Conservation (phyloP, 2,888 invertebrate species). For the Lasioglossum calceatum region DNA sequence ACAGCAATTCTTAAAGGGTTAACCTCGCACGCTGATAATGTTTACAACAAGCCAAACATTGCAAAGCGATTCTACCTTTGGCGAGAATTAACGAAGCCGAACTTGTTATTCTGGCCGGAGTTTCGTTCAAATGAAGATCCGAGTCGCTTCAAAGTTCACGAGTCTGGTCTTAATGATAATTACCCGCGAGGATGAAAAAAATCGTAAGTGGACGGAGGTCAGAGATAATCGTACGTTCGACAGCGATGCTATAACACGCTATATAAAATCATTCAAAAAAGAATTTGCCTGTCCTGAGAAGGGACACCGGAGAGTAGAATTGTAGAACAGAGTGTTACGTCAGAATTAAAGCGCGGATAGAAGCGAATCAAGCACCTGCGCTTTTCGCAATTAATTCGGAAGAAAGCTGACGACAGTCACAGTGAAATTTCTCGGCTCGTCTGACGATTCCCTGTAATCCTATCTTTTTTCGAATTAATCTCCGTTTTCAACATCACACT, state of each 20-base stretch:
- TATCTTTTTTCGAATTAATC: constrained; percentile 51
- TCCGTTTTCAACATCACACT: constrained; percentile 61
- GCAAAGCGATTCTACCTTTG: neutral
- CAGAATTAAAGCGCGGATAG: neutral
- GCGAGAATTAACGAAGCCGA: neutral
- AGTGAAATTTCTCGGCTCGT: neutral
- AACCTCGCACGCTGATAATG: no score
- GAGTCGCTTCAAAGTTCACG: constrained; percentile 22
- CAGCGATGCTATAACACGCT: neutral
- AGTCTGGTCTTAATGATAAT: neutral
- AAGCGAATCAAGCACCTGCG: no score
- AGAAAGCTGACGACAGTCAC: neutral
- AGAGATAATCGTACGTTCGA: constrained; percentile 34
- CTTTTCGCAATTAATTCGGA: neutral
- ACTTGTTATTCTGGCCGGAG: neutral
- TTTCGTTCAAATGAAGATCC: neutral
- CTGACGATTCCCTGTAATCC: constrained; percentile 27
- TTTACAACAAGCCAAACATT: neutral
- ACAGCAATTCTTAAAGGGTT: no score
- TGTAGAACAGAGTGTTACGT: neutral
- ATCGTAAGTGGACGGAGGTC: constrained; percentile 39
- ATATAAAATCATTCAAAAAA: neutral
- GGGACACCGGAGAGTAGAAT: neutral
- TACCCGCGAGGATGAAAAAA: neutral
- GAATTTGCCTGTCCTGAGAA: neutral